A percentile compares a stretch with the other conserved stretches of the same genome.
Conservation (phyloP, 2,888 invertebrate genomes). For the Drosophila nigricruria region DNA sequence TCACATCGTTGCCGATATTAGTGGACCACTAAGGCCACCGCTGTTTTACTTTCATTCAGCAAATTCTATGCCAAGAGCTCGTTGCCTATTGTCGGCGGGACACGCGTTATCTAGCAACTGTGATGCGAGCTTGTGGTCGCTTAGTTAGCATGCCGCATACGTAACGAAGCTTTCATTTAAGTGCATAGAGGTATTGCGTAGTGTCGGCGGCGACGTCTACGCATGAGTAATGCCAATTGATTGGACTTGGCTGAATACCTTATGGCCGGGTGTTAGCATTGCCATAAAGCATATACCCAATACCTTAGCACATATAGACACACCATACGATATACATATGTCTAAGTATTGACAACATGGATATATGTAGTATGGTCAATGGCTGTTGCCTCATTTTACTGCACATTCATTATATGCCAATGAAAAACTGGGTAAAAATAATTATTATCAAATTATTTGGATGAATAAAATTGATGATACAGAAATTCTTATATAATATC, state of each 20-base stretch:
- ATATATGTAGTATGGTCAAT: slow-evolving; percentile 44
- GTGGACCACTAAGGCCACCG: slow-evolving; percentile 3
- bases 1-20: slow-evolving; percentile 4
- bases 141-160: slow-evolving; percentile 50
- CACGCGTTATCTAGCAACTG: slow-evolving; percentile 29
- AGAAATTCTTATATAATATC: background rate
- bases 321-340: background rate
- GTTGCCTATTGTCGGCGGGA: slow-evolving; percentile 27
- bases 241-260: slow-evolving; percentile 24
- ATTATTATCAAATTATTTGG: slow-evolving; percentile 8
- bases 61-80: slow-evolving; percentile 45
- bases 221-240: slow-evolving; percentile 71
- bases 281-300: slow-evolving; percentile 22
- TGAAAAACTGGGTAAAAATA: slow-evolving; percentile 3
- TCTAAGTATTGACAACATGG: background rate
- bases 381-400: slow-evolving; percentile 45
- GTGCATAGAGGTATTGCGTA: slow-evolving; percentile 67
- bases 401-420: slow-evolving; percentile 11
- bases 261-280: slow-evolving; percentile 32
- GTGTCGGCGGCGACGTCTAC: slow-evolving; percentile 51
- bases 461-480: background rate
- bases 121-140: slow-evolving; percentile 6
- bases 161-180: slow-evolving; percentile 44
- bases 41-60: slow-evolving; percentile 65
- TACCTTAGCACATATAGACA: background rate